Evolutionary conservation across 30 jellyfish, hydroid and myxozoan species (phyloP), one percentile per base, ranked within the genome.

Genomic region (Hydractinia echinata): DNA sequence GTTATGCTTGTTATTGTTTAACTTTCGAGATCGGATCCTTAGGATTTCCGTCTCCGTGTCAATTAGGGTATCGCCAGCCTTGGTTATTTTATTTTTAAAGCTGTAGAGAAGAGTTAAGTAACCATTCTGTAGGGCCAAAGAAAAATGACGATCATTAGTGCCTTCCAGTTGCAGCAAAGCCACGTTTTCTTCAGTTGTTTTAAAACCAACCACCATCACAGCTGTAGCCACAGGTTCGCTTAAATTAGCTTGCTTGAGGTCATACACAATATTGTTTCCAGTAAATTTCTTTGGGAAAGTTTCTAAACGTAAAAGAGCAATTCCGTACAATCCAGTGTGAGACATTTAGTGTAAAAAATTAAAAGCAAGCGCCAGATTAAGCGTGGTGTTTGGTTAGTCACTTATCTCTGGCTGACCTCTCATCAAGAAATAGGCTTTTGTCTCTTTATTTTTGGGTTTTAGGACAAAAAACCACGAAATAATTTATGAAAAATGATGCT

Each of bases 151-250:
- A 21, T 72, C 86, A 55, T 82, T 62, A 4, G 51, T 18, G 51
- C 89, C 89, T 9, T 10, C 76, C 68, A 82, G 82, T 53, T 72
- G 77, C 18, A 68, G 66, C 13, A 82, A 71, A 6, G 67, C 76
- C 9, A 56, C 84, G 55, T 82, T 68, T 15, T 53, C 56, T 48
- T 82, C 77, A 5, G 86, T 51, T 11, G 89, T 82, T 53, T 82
- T 82, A 58, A 82, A 82, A 30, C 89, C 89, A 21, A 68, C 67
- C 7, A 82, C 89, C 53, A 82, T 67, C 15, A 67, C 71, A n/a
- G 67, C 86, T 11, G 51, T 19, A 14, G 82, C 86, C 7, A 68
- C 71, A 13, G 86, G 86, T 53, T 82, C 86, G 52, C 68, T 74
- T 55, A 74, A 30, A 49, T 74, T 74, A 19, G 83, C 83, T 74